Percentiles rank a stretch among this genome's conserved stretches.
phyloP scores from a whole-genome alignment of 2,797 vertebrate species.

The Sebastes alutus region DNA sequence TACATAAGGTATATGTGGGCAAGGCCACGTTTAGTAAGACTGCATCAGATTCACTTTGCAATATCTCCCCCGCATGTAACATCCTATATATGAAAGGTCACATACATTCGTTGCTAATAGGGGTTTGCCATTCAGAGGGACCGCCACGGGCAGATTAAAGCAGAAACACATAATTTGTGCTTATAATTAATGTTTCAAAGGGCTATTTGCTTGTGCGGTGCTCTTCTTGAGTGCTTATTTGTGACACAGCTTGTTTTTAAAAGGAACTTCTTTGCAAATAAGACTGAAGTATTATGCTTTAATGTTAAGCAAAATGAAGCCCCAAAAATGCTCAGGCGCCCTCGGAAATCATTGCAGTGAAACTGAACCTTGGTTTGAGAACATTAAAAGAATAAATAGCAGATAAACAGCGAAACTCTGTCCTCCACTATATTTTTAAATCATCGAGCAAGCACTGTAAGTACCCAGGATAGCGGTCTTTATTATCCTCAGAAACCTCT shows the following conservation, averaged over 20 bases:
- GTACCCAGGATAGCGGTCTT: neutral
- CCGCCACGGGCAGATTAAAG: neutral
- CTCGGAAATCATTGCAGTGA: neutral
- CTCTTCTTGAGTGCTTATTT: slow-evolving; percentile 9
- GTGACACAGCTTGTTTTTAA: neutral
- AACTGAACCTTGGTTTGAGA: neutral
- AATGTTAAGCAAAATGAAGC: neutral
- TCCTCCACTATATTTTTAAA: slow-evolving; percentile 6
- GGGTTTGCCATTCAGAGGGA: slow-evolving; percentile 9
- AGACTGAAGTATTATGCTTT: neutral
- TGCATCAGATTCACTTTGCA: neutral
- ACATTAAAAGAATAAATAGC: neutral
- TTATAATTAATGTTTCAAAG: slow-evolving; percentile 13
- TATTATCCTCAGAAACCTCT: neutral
- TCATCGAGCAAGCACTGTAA: neutral
- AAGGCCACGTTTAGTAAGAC: neutral
- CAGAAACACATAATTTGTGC: neutral
- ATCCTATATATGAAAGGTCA: slow-evolving; percentile 6
- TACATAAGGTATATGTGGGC: neutral
- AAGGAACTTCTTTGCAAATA: neutral
- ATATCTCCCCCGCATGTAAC: neutral
- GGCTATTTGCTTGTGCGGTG: neutral
- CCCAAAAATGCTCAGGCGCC: neutral
- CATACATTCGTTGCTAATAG: neutral
- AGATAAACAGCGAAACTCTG: neutral